phyloP scores from a whole-genome alignment of 1,140 invertebrate species.

The Acromyrmex heyeri region DNA sequence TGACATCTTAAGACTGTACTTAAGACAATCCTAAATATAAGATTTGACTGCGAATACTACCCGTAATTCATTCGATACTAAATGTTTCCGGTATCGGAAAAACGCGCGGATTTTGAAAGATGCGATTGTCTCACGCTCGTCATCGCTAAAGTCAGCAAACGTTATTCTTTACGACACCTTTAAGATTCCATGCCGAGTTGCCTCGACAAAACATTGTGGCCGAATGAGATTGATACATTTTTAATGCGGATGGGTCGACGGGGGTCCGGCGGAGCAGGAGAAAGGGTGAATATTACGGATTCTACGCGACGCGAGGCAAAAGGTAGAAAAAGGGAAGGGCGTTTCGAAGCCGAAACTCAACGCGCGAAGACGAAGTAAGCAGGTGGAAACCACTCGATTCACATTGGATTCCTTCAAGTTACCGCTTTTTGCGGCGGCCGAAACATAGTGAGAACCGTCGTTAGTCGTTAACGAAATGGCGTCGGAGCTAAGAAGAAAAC shows the following conservation, averaged over 20 bases:
- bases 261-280: background rate
- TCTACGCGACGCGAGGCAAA: slow-evolving; percentile 51
- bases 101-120: slow-evolving; percentile 25
- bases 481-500: background rate
- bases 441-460: slow-evolving; percentile 28
- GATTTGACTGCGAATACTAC: too few relatives aligned
- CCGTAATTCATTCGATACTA: background rate
- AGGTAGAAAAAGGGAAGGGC: slow-evolving; percentile 18
- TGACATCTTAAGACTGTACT: too few relatives aligned
- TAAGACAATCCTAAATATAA: too few relatives aligned
- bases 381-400: slow-evolving; percentile 61
- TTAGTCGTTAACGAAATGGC: slow-evolving; percentile 16
- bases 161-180: slow-evolving; percentile 78
- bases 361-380: slow-evolving; percentile 42
- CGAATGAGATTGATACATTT: slow-evolving; percentile 81
- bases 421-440: slow-evolving; percentile 70
- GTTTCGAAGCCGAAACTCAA: slow-evolving; percentile 57
- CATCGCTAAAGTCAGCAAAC: slow-evolving; percentile 45
- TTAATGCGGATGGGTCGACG: slow-evolving; percentile 73
- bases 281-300: slow-evolving; percentile 34
- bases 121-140: slow-evolving; percentile 26
- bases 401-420: slow-evolving; percentile 74
- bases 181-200: slow-evolving; percentile 68
- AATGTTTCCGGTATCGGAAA: slow-evolving; percentile 6
- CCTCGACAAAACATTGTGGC: slow-evolving; percentile 67